Percentiles rank a stretch among this genome's conserved stretches.
These are phyloP conservation scores for Daubentonia madagascariensis DNA, from an alignment of 2,113 vertebrate genomes.

Conservation along the genomic window DNA sequence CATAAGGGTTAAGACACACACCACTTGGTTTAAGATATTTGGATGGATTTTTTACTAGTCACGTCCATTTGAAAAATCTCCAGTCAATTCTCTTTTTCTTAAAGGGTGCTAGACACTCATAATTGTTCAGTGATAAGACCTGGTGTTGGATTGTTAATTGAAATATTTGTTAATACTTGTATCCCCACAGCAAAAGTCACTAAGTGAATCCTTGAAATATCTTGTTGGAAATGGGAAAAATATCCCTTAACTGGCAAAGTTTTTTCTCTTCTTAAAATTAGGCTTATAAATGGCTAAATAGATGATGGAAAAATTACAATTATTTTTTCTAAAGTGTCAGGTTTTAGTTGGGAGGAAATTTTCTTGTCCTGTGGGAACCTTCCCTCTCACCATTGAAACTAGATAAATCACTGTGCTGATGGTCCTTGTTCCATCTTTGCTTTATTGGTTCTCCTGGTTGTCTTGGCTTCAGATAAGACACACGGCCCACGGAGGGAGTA, in stretches of 20 bases:
- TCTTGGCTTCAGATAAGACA: background rate
- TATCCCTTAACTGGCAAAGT: background rate
- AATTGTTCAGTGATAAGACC: background rate
- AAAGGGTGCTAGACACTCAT: background rate
- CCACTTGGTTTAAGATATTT: background rate
- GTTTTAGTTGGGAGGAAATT: background rate
- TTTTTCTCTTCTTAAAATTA: conserved; percentile 33
- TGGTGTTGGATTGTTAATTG: background rate
- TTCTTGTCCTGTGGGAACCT: background rate
- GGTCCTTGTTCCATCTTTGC: background rate
- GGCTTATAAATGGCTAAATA: background rate
- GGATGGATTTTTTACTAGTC: background rate
- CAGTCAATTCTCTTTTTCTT: background rate
- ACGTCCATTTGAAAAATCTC: background rate
- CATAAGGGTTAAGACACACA: background rate
- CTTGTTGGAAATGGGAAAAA: background rate
- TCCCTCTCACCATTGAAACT: background rate
- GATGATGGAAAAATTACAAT: background rate
- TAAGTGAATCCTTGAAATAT: background rate
- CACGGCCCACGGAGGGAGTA: fast-evolving
- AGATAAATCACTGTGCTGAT: background rate
- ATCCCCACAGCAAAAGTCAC: background rate
- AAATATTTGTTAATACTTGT: background rate
- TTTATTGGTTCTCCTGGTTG: background rate
- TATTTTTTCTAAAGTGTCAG: background rate